Conservation (phyloP, 2,888 invertebrate species). For the Erynnis tages region DNA sequence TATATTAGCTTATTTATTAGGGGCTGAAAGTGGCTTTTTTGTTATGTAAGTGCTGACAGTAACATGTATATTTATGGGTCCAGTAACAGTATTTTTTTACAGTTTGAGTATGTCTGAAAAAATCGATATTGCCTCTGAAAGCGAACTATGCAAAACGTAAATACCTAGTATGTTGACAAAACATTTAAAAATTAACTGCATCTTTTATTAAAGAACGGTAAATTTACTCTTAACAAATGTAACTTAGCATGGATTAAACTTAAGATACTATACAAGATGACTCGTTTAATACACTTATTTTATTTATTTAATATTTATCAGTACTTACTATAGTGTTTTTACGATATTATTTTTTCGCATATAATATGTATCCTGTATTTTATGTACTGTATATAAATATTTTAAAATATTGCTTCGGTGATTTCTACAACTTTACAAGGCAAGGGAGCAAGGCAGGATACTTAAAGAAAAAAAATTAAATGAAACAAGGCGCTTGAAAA, state of each 20-base stretch:
- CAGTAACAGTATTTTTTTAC: constrained; percentile 32
- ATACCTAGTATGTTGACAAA: constrained; percentile 12
- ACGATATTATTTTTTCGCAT: neutral
- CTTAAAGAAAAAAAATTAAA: constrained; percentile 16
- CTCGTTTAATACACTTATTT: neutral
- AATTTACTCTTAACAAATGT: neutral
- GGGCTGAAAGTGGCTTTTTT: constrained; percentile 73
- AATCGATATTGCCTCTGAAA: constrained; percentile 34
- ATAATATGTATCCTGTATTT: constrained; percentile 5
- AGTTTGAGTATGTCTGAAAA: constrained; percentile 32
- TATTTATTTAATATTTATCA: neutral
- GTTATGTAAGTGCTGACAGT: constrained; percentile 45
- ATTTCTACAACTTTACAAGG: constrained; percentile 30
- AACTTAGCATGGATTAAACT: constrained; percentile 9
- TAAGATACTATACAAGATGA: neutral
- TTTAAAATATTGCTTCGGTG: constrained; percentile 31
- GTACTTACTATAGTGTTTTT: neutral
- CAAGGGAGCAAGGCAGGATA: constrained; percentile 21
- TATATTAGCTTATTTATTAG: constrained; percentile 64
- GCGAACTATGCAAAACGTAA: constrained; percentile 20
- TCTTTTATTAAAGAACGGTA: constrained; percentile 1
- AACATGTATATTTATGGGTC: constrained; percentile 31
- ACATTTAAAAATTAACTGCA: neutral
- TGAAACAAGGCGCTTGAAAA: constrained; percentile 21
- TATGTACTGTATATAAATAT: constrained; percentile 20